Evolutionary conservation across 2,888 invertebrate species (phyloP).

Genomic region (Anorthoa munda): DNA sequence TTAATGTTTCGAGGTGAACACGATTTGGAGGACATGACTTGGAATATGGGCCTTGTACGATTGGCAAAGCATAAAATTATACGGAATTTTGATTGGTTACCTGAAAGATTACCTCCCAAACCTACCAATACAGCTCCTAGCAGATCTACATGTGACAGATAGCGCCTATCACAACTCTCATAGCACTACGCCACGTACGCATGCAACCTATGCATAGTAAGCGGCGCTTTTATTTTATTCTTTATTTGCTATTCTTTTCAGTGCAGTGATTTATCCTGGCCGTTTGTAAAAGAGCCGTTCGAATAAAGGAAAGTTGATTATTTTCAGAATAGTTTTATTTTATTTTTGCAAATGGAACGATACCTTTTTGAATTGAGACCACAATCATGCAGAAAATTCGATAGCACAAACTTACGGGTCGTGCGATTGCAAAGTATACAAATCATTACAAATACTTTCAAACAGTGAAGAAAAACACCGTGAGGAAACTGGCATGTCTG

Average conservation of each 20-base stretch:
- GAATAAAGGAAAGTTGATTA: slow-evolving; percentile 1
- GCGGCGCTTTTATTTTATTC: slow-evolving; percentile 33
- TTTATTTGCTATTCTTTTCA: slow-evolving; percentile 39
- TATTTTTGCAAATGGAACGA: not conserved
- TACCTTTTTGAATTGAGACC: not conserved
- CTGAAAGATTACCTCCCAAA: not conserved
- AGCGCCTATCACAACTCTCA: slow-evolving; percentile 25
- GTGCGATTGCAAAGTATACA: no score
- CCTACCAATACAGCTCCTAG: not conserved
- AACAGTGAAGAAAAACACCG: no score
- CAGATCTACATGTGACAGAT: slow-evolving; percentile 16
- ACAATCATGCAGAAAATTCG: no score
- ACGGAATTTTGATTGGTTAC: not conserved
- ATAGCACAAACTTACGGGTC: no score
- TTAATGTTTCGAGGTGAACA: no score
- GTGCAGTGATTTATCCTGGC: slow-evolving; percentile 32
- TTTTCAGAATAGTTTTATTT: not conserved
- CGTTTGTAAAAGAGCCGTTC: slow-evolving; percentile 22
- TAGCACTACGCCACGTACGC: slow-evolving; percentile 26
- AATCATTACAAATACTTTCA: no score
- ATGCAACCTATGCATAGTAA: slow-evolving; percentile 53
- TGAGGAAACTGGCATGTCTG: no score
- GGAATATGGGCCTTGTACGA: no score
- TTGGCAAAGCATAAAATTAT: no score
- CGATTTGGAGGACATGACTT: no score